Conservation (phyloP, 2,797 vertebrate genomes). For the Sphenopsis melanotis region DNA sequence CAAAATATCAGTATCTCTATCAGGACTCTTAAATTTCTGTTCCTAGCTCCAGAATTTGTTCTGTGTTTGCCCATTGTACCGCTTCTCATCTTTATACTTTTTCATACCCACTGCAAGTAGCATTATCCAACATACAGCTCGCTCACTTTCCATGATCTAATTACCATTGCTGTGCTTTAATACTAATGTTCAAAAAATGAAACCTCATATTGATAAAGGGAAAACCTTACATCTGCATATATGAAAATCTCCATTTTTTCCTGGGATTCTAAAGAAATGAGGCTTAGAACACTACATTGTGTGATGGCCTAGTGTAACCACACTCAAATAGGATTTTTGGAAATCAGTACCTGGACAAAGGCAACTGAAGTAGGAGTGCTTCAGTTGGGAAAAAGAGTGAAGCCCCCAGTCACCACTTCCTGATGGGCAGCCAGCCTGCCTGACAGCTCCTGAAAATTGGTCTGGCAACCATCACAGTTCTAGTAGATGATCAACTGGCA, state of each 20-base stretch:
- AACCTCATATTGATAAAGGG: not conserved
- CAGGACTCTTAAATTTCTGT: not conserved
- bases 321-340: accelerated
- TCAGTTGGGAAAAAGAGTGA: accelerated
- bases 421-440: not conserved
- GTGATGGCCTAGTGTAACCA: not conserved
- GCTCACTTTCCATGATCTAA: not conserved
- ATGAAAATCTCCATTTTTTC: not conserved
- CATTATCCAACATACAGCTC: accelerated
- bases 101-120: not conserved
- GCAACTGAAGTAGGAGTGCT: not conserved
- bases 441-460: not conserved
- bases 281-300: not conserved
- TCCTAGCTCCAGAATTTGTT: not conserved
- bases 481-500: not conserved
- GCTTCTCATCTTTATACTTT: not conserved
- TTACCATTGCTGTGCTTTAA: not conserved
- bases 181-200: not conserved
- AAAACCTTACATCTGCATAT: not conserved
- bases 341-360: not conserved
- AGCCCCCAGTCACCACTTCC: accelerated
- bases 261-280: not conserved
- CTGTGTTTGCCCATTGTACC: not conserved
- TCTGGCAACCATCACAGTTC: not conserved
- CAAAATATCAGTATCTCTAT: not conserved